phyloP scores from a whole-genome alignment of 64 coral and sea anemone genomes.

The Porites lutea region DNA sequence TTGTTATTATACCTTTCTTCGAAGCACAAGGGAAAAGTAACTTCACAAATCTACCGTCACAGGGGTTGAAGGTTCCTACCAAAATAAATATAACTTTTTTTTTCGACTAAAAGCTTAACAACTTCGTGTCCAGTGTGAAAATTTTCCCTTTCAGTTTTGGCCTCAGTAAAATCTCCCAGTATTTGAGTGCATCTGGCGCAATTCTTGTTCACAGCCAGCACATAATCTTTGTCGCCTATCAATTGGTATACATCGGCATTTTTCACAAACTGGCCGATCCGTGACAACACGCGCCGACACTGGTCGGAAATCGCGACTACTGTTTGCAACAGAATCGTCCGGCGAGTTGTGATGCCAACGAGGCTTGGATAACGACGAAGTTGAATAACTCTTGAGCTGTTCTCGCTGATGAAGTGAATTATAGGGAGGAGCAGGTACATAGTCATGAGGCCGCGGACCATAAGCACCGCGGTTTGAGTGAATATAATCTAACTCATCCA shows the following conservation, averaged over 20 bases:
- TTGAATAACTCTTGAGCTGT: slow-evolving; percentile 25
- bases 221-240: slow-evolving; percentile 51
- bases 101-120: background rate
- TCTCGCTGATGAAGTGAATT: slow-evolving; percentile 20
- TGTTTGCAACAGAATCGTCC: background rate
- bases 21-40: too few species aligned
- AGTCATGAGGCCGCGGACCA: slow-evolving; percentile 2
- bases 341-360: slow-evolving; percentile 20
- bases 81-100: background rate
- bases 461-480: background rate
- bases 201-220: slow-evolving; percentile 54
- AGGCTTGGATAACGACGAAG: background rate
- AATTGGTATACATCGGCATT: slow-evolving; percentile 38
- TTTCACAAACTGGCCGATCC: slow-evolving; percentile 63
- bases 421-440: slow-evolving; percentile 54
- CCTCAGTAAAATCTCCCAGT: background rate
- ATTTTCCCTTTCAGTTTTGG: background rate
- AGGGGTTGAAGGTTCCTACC: background rate
- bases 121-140: background rate
- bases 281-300: slow-evolving; percentile 38
- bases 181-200: slow-evolving; percentile 11
- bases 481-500: background rate
- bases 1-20: too few species aligned
- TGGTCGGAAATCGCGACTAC: slow-evolving; percentile 13
- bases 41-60: background rate